These are phyloP conservation scores for Eucidaris tribuloides DNA, from an alignment of 35 echinoderm and acorn worm species.

Conservation along the genomic window DNA sequence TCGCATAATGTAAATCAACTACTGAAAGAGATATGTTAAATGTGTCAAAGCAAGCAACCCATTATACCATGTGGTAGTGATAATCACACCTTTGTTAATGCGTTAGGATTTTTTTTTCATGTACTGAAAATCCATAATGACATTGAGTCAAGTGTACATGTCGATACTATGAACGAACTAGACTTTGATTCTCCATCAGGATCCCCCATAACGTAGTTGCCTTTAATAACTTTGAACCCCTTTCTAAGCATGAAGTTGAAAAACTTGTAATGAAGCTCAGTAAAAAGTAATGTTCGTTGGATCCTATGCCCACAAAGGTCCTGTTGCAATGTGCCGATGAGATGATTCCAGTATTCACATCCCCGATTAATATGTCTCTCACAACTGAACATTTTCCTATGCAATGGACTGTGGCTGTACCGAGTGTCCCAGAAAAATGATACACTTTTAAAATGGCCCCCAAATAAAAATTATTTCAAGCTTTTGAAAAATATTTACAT, in stretches of 20 bases:
- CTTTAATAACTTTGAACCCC: neutral
- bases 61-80: no score
- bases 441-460: no score
- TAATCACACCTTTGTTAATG: no score
- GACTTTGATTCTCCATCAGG: neutral
- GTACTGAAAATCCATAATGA: neutral
- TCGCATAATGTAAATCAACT: no score
- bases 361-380: no score
- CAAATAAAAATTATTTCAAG: no score
- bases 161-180: neutral
- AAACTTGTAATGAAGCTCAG: neutral
- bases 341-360: neutral
- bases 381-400: neutral
- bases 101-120: no score
- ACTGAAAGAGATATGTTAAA: no score
- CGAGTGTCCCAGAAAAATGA: no score
- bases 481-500: no score
- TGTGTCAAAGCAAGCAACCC: no score
- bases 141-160: neutral
- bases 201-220: neutral
- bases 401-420: neutral
- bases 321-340: neutral
- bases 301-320: neutral
- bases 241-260: neutral
- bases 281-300: neutral